Evolutionary conservation across 2,797 vertebrate genomes (phyloP), one percentile per base, ranked within the genome.

Genomic region (Tinamus major): DNA sequence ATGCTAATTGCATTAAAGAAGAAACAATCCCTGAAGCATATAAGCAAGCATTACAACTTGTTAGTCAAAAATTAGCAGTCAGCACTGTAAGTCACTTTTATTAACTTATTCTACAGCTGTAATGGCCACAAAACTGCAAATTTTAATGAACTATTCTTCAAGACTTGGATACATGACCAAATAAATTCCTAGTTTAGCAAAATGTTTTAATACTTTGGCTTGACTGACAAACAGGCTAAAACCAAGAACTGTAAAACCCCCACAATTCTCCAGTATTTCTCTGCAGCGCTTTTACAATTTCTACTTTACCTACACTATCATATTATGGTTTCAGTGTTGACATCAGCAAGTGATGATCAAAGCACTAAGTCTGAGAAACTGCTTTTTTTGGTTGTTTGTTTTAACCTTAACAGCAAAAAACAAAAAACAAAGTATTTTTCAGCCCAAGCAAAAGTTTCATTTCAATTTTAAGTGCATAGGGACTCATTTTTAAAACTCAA

Each of bases 1-100:
- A 74, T 90, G 74, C 42, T 96, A 96, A 96, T 88, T 93, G 51
- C 77, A 74, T 91, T 92, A 91, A 94, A 74, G 82, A 87, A 95
- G 79, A 93, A 94, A 61, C 63, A 84, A 84, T 65, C 92, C 91
- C 90, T 9, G 67, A 89, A 81, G 95, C 89, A 86, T 67, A 90
- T 67, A 86, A 94, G 37, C 0, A 0, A 91, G 70, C 74, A 59
- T 65, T 91, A 81, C 37, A 63, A 93, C 85, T 88, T 95, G 87
- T 81, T 90, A 95, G 85, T 41, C 63, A 87, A 95, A 96, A 95
- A 92, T 85, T 92, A 89, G 74, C 87, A 92, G 63, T 86, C 84
- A 51, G 74, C 63, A 63, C 39, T 37, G 11, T 83, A 89, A 91
- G 63, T 86, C 67, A 93, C 90, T 95, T 96, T 96, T 95, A 94